Percentiles rank a stretch among this genome's conserved stretches.
Conservation (phyloP, 2,888 invertebrate species). For the Belgica antarctica region DNA sequence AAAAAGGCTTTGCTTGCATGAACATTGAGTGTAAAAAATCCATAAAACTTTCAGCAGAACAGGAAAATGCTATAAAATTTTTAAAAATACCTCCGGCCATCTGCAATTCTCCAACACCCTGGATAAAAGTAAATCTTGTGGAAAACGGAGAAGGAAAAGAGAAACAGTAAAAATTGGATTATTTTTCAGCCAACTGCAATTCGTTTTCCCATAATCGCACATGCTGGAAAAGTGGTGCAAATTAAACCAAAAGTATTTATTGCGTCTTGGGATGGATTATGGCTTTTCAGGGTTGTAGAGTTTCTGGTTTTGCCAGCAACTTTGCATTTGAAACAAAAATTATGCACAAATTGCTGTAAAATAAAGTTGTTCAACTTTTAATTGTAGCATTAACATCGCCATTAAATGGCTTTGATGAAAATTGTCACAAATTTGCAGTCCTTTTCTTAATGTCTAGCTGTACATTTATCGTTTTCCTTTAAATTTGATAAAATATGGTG, state of each 20-base stretch:
- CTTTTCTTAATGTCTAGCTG: not conserved
- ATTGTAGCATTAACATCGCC: not conserved
- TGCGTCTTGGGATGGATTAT: not conserved
- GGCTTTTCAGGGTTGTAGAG: not conserved
- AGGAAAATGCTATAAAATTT: conserved; percentile 39
- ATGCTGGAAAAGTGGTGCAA: not conserved
- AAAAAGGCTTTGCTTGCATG: not conserved
- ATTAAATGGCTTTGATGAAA: not conserved
- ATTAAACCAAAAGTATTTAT: not conserved
- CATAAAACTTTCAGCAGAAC: conserved; percentile 42
- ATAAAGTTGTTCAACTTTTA: conserved; percentile 9
- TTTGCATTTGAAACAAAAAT: not conserved
- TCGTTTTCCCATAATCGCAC: too few relatives aligned
- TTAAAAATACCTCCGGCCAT: conserved; percentile 31
- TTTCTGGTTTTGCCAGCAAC: too few relatives aligned
- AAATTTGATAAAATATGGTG: not conserved
- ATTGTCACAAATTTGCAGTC: conserved; percentile 8
- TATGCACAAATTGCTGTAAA: not conserved
- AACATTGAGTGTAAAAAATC: conserved; percentile 23
- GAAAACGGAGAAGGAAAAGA: not conserved
- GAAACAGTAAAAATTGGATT: conserved; percentile 10
- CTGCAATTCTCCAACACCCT: not conserved
- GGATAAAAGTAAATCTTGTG: not conserved
- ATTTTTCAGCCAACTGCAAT: conserved; percentile 5
- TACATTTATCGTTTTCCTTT: not conserved